Evolutionary conservation across 1,140 invertebrate species (phyloP).

Genomic region (Oppia nitens): DNA sequence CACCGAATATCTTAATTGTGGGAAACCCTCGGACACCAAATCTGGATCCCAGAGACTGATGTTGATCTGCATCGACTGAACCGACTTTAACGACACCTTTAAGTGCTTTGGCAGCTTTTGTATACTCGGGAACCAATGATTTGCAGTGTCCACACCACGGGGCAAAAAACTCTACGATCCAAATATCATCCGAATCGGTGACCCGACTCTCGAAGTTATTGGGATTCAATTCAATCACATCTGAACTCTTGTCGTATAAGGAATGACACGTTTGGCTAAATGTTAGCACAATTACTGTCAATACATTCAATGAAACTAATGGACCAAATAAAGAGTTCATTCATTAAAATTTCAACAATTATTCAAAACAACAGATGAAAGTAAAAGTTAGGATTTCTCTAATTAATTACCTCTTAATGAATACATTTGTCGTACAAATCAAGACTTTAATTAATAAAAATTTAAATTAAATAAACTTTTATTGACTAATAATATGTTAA

Average conservation of each 20-base stretch:
- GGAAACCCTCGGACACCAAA: slow-evolving; percentile 74
- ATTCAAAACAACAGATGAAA: too few species aligned
- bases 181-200: slow-evolving; percentile 61
- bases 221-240: slow-evolving; percentile 77
- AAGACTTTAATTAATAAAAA: too few species aligned
- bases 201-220: slow-evolving; percentile 78
- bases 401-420: too few species aligned
- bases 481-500: too few species aligned
- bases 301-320: too few species aligned
- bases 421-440: too few species aligned
- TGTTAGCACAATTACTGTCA: background rate
- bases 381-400: too few species aligned
- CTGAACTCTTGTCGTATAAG: slow-evolving; percentile 24
- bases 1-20: slow-evolving; percentile 87
- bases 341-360: too few species aligned
- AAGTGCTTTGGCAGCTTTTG: slow-evolving; percentile 74
- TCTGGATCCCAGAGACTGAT: slow-evolving; percentile 49
- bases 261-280: background rate
- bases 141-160: slow-evolving; percentile 96
- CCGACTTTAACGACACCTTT: slow-evolving; percentile 80
- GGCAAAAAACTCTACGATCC: slow-evolving; percentile 87
- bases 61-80: slow-evolving; percentile 85
- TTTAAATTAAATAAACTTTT: too few species aligned
- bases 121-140: slow-evolving; percentile 85
- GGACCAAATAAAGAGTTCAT: too few species aligned